Evolutionary conservation across 2,888 invertebrate species (phyloP).

Genomic region (Mantis religiosa): DNA sequence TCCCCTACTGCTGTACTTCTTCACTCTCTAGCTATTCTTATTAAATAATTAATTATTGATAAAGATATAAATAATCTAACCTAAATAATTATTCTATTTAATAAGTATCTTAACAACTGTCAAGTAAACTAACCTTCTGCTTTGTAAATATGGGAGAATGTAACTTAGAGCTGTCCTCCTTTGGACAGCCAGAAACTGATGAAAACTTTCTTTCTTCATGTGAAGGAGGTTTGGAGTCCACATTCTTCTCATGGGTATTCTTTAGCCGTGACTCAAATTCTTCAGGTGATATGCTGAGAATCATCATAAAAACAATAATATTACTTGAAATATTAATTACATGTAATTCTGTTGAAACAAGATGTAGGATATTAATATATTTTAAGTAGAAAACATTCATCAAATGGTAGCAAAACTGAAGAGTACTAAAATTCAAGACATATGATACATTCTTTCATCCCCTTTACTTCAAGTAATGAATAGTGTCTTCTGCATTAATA

Average conservation of each 20-base stretch:
- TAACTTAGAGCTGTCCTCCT: slow-evolving; percentile 43
- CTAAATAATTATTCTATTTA: too few species aligned
- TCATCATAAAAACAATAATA: not conserved
- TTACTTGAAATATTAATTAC: not conserved
- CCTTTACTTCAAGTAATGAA: too few species aligned
- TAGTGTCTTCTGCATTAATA: too few species aligned
- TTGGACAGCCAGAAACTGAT: slow-evolving; percentile 59
- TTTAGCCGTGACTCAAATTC: slow-evolving; percentile 66
- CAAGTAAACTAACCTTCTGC: slow-evolving; percentile 20
- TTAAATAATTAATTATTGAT: too few species aligned
- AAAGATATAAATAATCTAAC: too few species aligned
- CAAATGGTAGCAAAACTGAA: not conserved
- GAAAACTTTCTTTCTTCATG: slow-evolving; percentile 54
- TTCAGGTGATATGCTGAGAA: slow-evolving; percentile 58
- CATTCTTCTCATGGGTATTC: slow-evolving; percentile 41
- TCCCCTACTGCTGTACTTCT: too few species aligned
- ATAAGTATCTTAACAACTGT: not conserved
- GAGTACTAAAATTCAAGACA: not conserved
- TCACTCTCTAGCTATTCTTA: too few species aligned
- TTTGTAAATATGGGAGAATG: slow-evolving; percentile 23
- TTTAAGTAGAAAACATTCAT: not conserved
- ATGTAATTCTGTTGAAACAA: not conserved
- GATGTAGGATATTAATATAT: not conserved
- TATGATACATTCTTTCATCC: too few species aligned
- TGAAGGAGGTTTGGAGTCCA: not conserved